phyloP scores from a whole-genome alignment of 2,113 vertebrate genomes.

The Sinosuthora webbiana region DNA sequence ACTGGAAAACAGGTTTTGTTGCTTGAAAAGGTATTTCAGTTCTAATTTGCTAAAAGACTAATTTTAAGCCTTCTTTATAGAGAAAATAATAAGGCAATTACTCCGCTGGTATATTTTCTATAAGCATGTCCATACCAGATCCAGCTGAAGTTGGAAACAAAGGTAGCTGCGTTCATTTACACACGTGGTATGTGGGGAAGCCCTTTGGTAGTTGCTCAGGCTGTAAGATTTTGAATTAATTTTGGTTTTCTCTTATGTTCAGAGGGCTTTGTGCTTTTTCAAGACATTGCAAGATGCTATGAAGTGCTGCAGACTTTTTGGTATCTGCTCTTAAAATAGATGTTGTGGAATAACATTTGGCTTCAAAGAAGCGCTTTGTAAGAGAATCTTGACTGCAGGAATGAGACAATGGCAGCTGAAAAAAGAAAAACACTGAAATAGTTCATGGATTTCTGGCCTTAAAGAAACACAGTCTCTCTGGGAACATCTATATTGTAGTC shows the following conservation, averaged over 20 bases:
- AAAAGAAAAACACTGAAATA: background rate
- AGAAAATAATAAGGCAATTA: slow-evolving; percentile 14
- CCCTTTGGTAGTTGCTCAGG: background rate
- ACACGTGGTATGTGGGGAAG: background rate
- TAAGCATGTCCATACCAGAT: background rate
- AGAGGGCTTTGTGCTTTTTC: background rate
- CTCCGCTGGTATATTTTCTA: background rate
- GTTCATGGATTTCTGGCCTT: background rate
- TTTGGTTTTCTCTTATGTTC: background rate
- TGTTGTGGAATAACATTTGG: background rate
- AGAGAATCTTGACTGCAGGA: background rate
- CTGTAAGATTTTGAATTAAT: background rate
- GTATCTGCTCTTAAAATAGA: background rate
- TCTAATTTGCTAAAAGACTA: slow-evolving; percentile 55
- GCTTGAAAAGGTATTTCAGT: slow-evolving; percentile 48
- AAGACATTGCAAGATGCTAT: background rate
- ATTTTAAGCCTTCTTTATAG: background rate
- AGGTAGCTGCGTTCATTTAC: background rate
- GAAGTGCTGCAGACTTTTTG: background rate
- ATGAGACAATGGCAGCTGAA: background rate
- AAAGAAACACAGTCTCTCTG: background rate
- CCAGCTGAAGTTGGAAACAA: background rate
- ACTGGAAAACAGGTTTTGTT: slow-evolving; percentile 31
- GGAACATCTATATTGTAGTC: background rate
- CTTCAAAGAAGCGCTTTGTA: background rate